These are phyloP conservation scores for Drosophila obscura DNA, from an alignment of 1,140 invertebrate genomes.

Conservation along the genomic window DNA sequence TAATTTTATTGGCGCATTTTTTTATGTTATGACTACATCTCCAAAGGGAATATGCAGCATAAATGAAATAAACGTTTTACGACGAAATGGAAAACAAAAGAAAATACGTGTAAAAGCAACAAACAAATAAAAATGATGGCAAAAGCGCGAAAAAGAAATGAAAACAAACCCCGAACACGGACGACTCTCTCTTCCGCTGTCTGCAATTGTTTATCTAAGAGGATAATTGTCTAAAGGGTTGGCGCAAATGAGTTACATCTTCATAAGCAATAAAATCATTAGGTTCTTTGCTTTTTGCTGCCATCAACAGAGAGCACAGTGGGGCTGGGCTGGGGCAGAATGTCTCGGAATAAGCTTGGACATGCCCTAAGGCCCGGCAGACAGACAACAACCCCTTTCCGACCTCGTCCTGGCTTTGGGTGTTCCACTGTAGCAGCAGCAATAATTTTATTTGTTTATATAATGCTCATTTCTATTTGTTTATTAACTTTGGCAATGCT, in stretches of 20 bases:
- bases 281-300: conserved; percentile 60
- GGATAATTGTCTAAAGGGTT: conserved; percentile 73
- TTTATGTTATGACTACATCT: conserved; percentile 53
- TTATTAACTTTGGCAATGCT: conserved; percentile 46
- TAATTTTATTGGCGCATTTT: conserved; percentile 69
- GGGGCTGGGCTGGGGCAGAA: conserved; percentile 12
- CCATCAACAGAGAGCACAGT: conserved; percentile 50
- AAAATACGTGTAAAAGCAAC: conserved; percentile 62
- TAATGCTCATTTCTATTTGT: conserved; percentile 57
- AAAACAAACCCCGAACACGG: too few species aligned
- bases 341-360: conserved; percentile 46
- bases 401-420: background rate
- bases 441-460: conserved; percentile 57
- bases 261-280: conserved; percentile 82
- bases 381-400: conserved; percentile 9
- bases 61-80: conserved; percentile 81
- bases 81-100: conserved; percentile 49
- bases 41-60: conserved; percentile 76
- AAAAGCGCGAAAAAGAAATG: too few species aligned
- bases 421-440: conserved; percentile 9
- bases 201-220: conserved; percentile 79
- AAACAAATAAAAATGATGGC: conserved; percentile 7
- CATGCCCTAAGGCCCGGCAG: conserved; percentile 11
- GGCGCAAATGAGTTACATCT: conserved; percentile 76
- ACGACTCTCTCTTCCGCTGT: conserved; percentile 14